Evolutionary conservation across 2,888 invertebrate species (phyloP), one percentile per base, ranked within the genome.

Genomic region (Amiota communis): DNA sequence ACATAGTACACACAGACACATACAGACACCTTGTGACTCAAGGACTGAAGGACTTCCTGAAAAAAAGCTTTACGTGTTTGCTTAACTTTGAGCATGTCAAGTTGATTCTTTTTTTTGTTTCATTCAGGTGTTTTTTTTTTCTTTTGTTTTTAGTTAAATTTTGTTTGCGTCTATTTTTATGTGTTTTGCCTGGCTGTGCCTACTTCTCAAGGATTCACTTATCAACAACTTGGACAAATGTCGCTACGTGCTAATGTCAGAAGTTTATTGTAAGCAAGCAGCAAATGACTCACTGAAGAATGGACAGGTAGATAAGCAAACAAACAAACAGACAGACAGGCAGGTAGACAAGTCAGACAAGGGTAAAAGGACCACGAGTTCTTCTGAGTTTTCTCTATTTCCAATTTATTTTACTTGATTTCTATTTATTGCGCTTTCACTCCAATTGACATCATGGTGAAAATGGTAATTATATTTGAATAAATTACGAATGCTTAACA

Each of bases 401-500:
- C 36, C 36, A 36, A 36, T 36, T 36, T n/a, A n/a, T n/a, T 36
- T 36, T 36, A 36, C 36, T 36, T 36, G 36, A 36, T 36, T 36
- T 36, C 36, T 36, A 36, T 36, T 17, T 15, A 15, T 17, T 17
- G 59, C 9, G 8, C 20, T 59, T 15, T 59, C 59, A 20, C 59
- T 9, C 17, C n/a, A 65, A 65, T 65, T 65, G 65, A 65, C 65
- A 49, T 15, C n/a, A 36, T 53, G 53, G 53, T 53, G 48, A 65
- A 48, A 65, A 36, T 49, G 65, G 67, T 68, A 68, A 68, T 68
- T 68, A 68, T 68, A 68, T 68, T 68, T 68, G 53, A 51, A 68
- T 68, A 68, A 59, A 59, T 15, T 59, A 59, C 59, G 59, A 59
- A 11, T 17, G 9, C 10, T 59, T 10, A 15, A 17, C 59, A 17